phyloP scores from a whole-genome alignment of 2,888 invertebrate genomes.

The Ceratothoa steindachneri region DNA sequence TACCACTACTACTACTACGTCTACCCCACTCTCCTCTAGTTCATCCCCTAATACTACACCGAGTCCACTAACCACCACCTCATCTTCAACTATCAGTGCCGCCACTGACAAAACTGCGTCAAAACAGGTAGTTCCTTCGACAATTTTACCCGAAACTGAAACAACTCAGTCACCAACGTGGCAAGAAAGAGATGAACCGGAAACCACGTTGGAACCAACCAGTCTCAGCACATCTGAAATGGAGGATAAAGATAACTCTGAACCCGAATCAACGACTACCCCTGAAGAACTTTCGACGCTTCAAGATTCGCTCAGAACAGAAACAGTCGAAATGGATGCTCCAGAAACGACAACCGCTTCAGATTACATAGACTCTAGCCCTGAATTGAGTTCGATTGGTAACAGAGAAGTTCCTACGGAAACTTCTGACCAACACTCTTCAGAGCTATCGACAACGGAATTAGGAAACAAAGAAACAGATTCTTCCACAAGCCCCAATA shows the following conservation, averaged over 20 bases:
- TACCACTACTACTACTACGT: slow-evolving; percentile 11
- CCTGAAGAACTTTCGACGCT: not conserved
- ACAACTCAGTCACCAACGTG: too few species aligned
- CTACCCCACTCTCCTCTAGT: slow-evolving; percentile 4
- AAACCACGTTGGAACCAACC: too few species aligned
- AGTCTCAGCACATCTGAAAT: not conserved
- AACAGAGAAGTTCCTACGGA: not conserved
- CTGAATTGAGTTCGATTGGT: too few species aligned
- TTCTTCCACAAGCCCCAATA: not conserved
- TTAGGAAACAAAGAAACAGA: too few species aligned
- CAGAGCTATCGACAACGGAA: not conserved
- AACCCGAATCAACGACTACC: not conserved
- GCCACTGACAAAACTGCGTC: not conserved
- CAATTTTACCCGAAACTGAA: too few species aligned
- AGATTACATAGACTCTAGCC: too few species aligned
- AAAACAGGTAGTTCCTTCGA: not conserved
- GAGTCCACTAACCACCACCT: not conserved
- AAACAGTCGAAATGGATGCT: not conserved
- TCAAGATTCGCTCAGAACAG: too few species aligned
- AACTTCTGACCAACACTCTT: not conserved
- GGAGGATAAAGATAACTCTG: not conserved
- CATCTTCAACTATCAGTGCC: not conserved
- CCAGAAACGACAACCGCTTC: too few species aligned
- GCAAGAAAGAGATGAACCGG: too few species aligned
- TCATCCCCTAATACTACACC: slow-evolving; percentile 11